Percentiles rank a stretch among this genome's conserved stretches.
Conservation (phyloP, 2,113 vertebrate species). For the Hippocampus mohnikei region DNA sequence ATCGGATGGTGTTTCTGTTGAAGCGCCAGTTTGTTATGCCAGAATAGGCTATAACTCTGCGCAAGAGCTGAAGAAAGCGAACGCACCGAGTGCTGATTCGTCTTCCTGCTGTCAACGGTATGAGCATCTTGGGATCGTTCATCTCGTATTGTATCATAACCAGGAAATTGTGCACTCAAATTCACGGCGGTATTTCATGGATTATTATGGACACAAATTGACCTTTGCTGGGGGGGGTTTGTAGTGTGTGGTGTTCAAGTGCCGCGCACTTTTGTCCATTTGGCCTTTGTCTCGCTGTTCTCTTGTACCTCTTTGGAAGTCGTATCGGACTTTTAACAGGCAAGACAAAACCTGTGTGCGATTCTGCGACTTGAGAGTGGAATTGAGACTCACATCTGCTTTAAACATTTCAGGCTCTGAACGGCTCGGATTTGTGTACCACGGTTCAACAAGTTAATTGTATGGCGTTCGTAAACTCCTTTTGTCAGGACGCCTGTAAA, state of each 20-base stretch:
- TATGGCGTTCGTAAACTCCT: no score
- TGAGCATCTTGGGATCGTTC: constrained; percentile 29
- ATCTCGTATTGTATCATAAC: constrained; percentile 26
- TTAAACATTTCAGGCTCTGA: background rate
- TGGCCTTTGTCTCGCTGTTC: background rate
- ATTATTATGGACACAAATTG: background rate
- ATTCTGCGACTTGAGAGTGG: no score
- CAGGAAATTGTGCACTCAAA: background rate
- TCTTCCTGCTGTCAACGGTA: constrained; percentile 25
- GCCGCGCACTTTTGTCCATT: background rate
- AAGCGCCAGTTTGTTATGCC: constrained; percentile 11
- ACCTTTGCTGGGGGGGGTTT: background rate
- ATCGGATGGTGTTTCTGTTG: constrained; percentile 18
- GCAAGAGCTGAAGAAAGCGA: constrained; percentile 26
- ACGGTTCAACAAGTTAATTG: background rate
- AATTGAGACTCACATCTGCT: no score
- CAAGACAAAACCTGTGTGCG: background rate
- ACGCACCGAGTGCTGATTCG: constrained; percentile 42
- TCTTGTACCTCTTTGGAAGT: background rate
- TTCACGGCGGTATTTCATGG: constrained; percentile 7
- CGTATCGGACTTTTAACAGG: background rate
- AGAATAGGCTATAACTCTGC: constrained; percentile 21
- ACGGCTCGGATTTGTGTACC: background rate
- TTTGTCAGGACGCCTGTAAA: no score
- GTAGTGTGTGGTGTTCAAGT: background rate